A percentile compares a stretch with the other conserved stretches of the same genome.
Evolutionary conservation across 23 tunicate genomes (phyloP).

Genomic region (Botrylloides violaceus): DNA sequence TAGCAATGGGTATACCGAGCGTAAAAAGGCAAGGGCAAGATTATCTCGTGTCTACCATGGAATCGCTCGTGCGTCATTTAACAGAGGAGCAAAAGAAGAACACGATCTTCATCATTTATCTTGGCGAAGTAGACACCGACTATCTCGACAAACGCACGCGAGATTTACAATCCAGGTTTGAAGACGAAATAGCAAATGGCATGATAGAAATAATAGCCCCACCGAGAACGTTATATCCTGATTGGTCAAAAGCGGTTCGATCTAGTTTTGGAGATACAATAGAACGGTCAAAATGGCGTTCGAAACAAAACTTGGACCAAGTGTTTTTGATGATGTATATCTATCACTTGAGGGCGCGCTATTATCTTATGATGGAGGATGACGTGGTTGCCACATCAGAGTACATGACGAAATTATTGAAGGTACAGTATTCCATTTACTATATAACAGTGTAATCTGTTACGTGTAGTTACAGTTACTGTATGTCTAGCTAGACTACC

Average conservation of each 20-base stretch:
- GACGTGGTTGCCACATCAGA: conserved; percentile 33
- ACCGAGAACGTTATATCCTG: not conserved
- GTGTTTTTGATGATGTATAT: conserved; percentile 37
- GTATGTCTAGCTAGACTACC: too few species aligned
- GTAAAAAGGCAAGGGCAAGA: conserved; percentile 19
- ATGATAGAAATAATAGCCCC: conserved; percentile 8
- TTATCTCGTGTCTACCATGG: conserved; percentile 8
- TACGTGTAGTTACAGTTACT: too few species aligned
- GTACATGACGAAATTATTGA: conserved; percentile 5
- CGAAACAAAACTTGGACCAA: conserved; percentile 56
- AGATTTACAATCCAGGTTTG: not conserved
- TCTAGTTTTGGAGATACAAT: conserved; percentile 40
- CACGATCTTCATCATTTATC: conserved; percentile 2
- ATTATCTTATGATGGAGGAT: conserved; percentile 61
- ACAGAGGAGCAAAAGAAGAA: conserved; percentile 12
- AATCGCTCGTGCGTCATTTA: conserved; percentile 5
- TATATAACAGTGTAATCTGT: too few species aligned
- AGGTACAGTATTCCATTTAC: conserved; percentile 1
- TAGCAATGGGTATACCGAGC: conserved; percentile 21
- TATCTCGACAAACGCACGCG: conserved; percentile 16
- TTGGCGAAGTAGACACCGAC: conserved; percentile 8
- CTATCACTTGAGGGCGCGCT: conserved; percentile 23
- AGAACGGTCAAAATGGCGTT: conserved; percentile 33
- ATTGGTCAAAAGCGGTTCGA: conserved; percentile 6
- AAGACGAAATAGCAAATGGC: conserved; percentile 7